Conservation (phyloP, 1,140 invertebrate species). For the Trichomalopsis sarcophagae region DNA sequence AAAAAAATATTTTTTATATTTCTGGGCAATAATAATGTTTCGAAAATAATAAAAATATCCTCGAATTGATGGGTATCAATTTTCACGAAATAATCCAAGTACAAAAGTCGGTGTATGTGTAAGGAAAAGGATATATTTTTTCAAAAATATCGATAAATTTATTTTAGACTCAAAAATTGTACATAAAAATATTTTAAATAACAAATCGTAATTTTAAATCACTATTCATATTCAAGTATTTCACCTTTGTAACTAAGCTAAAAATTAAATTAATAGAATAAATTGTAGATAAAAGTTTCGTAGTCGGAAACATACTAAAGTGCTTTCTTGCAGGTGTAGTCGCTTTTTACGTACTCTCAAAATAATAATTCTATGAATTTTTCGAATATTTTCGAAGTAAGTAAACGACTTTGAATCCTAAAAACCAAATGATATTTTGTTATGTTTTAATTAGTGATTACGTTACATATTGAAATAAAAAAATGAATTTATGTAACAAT, state of each 20-base stretch:
- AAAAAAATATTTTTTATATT: not conserved
- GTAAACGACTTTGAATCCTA: not conserved
- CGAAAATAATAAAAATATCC: not conserved
- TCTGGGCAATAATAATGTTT: not conserved
- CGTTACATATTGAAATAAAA: not conserved
- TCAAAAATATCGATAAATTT: not conserved
- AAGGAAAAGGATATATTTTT: not conserved
- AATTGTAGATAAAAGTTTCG: not conserved
- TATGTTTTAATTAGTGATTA: not conserved
- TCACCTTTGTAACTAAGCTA: not conserved
- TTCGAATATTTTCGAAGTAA: not conserved
- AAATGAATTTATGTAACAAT: not conserved
- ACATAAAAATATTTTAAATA: not conserved
- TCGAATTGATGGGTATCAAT: not conserved
- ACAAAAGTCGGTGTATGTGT: not conserved
- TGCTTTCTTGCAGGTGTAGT: not conserved
- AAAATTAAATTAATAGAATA: not conserved
- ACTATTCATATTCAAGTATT: not conserved
- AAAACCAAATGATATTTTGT: constrained; percentile 1
- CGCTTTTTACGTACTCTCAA: not conserved
- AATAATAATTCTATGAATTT: not conserved
- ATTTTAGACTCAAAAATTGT: not conserved
- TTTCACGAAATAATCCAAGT: not conserved
- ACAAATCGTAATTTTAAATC: not conserved
- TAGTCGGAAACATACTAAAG: no score